A percentile compares a stretch with the other conserved stretches of the same genome.
phyloP scores from a whole-genome alignment of 2,797 vertebrate species.

The Naso thynnoides region DNA sequence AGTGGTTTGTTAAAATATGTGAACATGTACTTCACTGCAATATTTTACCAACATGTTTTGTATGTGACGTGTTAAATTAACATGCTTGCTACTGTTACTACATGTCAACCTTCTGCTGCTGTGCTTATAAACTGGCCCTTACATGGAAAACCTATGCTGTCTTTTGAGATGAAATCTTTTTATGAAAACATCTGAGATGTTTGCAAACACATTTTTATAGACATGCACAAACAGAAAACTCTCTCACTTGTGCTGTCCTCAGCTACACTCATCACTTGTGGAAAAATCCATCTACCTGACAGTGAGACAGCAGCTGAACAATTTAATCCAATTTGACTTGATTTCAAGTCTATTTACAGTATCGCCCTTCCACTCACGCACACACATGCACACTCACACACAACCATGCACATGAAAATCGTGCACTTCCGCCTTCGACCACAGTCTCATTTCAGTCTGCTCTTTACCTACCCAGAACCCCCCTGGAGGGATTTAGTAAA shows the following conservation, averaged over 20 bases:
- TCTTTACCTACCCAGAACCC: conserved; percentile 66
- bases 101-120: neutral
- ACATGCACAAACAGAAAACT: neutral
- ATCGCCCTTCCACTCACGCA: neutral
- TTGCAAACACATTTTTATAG: neutral
- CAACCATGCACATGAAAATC: neutral
- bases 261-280: conserved; percentile 21
- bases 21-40: neutral
- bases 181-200: neutral
- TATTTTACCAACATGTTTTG: neutral
- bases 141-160: neutral
- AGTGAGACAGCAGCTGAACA: conserved; percentile 25
- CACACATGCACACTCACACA: neutral
- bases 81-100: neutral
- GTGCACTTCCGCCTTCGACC: conserved; percentile 22
- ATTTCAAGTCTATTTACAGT: conserved; percentile 51
- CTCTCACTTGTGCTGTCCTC: conserved; percentile 21
- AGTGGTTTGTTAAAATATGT: neutral
- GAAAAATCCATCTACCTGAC: conserved; percentile 37
- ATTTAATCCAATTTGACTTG: conserved; percentile 49
- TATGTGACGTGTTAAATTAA: neutral
- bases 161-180: neutral
- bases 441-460: conserved; percentile 68
- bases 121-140: neutral
- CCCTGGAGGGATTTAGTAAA: conserved; percentile 80